Percentiles rank a stretch among this genome's conserved stretches.
These are phyloP conservation scores for Mugil cephalus DNA, from an alignment of 2,113 vertebrate genomes.

Conservation along the genomic window DNA sequence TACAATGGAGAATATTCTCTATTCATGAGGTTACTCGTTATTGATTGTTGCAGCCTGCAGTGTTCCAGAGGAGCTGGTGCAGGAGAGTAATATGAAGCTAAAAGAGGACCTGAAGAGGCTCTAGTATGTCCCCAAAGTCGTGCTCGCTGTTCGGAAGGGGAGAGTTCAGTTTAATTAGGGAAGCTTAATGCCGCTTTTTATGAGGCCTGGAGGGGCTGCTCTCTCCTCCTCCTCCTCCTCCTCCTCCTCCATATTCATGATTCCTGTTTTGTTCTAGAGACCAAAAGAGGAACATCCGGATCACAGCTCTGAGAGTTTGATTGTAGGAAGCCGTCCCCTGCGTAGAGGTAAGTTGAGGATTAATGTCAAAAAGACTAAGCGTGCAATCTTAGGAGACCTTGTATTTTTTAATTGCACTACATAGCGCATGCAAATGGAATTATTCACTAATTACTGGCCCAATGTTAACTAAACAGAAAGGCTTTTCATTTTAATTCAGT, in stretches of 20 bases:
- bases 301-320: constrained; percentile 39
- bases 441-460: neutral
- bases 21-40: constrained; percentile 61
- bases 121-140: constrained; percentile 52
- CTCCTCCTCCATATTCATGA: constrained; percentile 71
- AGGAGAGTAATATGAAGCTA: constrained; percentile 29
- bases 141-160: constrained; percentile 51
- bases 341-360: neutral
- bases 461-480: neutral
- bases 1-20: constrained; percentile 49
- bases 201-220: constrained; percentile 61
- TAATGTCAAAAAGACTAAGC: constrained; percentile 18
- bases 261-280: constrained; percentile 60
- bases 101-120: constrained; percentile 44
- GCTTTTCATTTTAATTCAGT: neutral
- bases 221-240: too few species aligned
- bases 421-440: neutral
- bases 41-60: constrained; percentile 60
- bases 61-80: constrained; percentile 29
- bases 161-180: constrained; percentile 76
- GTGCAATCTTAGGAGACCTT: neutral
- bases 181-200: constrained; percentile 74
- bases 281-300: constrained; percentile 49
- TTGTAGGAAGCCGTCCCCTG: constrained; percentile 1
- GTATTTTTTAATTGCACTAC: neutral